Percentiles rank a stretch among this genome's conserved stretches.
These are phyloP conservation scores for Helleia helle DNA, from an alignment of 2,888 invertebrate genomes.

Conservation along the genomic window DNA sequence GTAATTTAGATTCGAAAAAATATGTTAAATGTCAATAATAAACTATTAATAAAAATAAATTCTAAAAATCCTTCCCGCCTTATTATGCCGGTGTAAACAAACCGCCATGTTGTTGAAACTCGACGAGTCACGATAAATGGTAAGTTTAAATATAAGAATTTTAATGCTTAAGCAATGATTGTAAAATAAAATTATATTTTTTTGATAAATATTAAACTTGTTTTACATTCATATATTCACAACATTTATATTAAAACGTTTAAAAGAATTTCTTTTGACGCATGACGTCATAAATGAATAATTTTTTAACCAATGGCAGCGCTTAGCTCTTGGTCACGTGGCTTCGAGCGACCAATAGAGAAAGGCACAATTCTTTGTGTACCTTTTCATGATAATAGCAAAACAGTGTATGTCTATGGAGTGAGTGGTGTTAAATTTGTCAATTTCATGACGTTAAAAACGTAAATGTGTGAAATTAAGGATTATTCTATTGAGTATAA, in stretches of 20 bases:
- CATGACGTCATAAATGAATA: slow-evolving; percentile 38
- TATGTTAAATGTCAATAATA: slow-evolving; percentile 21
- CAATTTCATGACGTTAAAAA: slow-evolving; percentile 65
- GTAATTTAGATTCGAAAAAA: slow-evolving; percentile 32
- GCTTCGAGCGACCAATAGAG: slow-evolving; percentile 60
- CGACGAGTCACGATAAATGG: slow-evolving; percentile 36
- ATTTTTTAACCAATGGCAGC: slow-evolving; percentile 49
- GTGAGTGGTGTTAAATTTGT: slow-evolving; percentile 72
- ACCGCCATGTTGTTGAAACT: slow-evolving; percentile 69
- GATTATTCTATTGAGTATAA: slow-evolving; percentile 79
- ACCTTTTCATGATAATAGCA: slow-evolving; percentile 66
- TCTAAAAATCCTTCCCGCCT: slow-evolving; percentile 57
- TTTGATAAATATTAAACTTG: not conserved
- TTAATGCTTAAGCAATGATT: not conserved
- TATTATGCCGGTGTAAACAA: slow-evolving; percentile 75
- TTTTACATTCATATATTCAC: too few relatives aligned
- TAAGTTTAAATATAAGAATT: slow-evolving; percentile 35
- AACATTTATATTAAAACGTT: slow-evolving; percentile 3
- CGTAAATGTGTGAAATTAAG: slow-evolving; percentile 80
- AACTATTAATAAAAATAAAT: slow-evolving; percentile 21
- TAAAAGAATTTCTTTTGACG: slow-evolving; percentile 30
- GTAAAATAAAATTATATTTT: slow-evolving; percentile 5
- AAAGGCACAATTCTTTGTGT: slow-evolving; percentile 69
- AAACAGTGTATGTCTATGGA: slow-evolving; percentile 68
- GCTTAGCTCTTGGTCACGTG: slow-evolving; percentile 64